phyloP scores from a whole-genome alignment of 2,888 invertebrate species.

The Synanthedon andrenaeformis region DNA sequence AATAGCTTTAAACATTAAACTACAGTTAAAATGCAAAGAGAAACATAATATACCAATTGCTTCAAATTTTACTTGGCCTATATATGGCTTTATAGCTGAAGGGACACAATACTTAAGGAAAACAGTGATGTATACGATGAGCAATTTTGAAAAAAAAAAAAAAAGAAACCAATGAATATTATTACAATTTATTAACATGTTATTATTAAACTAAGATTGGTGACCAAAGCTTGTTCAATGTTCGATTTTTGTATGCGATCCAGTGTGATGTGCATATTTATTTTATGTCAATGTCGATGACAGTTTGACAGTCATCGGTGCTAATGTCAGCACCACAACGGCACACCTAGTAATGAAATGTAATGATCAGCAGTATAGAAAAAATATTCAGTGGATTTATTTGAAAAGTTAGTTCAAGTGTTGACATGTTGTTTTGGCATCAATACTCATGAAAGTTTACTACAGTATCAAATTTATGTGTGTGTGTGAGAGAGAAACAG shows the following conservation, averaged over 20 bases:
- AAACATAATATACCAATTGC: not conserved
- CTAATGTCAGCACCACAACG: not conserved
- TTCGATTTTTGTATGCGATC: slow-evolving; percentile 19
- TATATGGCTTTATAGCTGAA: too few relatives aligned
- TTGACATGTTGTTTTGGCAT: not conserved
- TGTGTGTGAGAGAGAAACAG: too few relatives aligned
- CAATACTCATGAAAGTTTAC: too few relatives aligned
- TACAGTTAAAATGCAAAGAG: slow-evolving; percentile 1
- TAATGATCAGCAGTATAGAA: slow-evolving; percentile 3
- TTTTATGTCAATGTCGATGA: not conserved
- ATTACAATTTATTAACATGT: not conserved
- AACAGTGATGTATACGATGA: too few relatives aligned
- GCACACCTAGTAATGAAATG: not conserved
- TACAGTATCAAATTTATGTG: too few relatives aligned
- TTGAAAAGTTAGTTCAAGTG: not conserved
- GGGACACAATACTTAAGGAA: too few relatives aligned
- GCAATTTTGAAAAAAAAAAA: too few relatives aligned
- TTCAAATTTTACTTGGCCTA: not conserved
- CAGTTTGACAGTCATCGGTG: not conserved
- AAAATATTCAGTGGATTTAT: not conserved
- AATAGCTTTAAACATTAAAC: slow-evolving; percentile 1
- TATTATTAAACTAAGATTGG: slow-evolving; percentile 6
- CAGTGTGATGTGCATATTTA: slow-evolving; percentile 26
- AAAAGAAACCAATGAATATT: too few relatives aligned
- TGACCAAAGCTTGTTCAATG: slow-evolving; percentile 9